These are phyloP conservation scores for Sminthurinus signatus DNA, from an alignment of 1,140 invertebrate genomes.

Conservation along the genomic window DNA sequence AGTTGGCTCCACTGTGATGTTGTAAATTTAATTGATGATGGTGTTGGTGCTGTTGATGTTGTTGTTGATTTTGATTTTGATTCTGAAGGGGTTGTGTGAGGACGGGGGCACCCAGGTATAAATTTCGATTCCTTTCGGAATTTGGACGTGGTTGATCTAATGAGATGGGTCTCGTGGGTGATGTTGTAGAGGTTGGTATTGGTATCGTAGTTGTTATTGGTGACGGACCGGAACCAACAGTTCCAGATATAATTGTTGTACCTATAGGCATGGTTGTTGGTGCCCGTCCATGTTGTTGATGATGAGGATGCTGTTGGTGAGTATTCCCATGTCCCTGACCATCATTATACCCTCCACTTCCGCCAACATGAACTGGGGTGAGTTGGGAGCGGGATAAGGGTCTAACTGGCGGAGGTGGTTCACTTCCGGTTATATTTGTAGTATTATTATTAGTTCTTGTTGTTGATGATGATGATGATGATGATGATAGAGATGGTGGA, in stretches of 20 bases:
- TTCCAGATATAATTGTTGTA: too few relatives aligned
- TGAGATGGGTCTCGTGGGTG: conserved; percentile 35
- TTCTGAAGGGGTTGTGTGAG: conserved; percentile 15
- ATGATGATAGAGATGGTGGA: conserved; percentile 40
- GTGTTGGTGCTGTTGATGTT: too few relatives aligned
- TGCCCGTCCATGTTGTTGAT: too few relatives aligned
- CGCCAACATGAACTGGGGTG: conserved; percentile 26
- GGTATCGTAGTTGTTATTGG: too few relatives aligned
- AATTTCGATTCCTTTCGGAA: conserved; percentile 40
- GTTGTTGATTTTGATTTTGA: neutral
- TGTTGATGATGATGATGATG: conserved; percentile 37
- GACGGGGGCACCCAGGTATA: conserved; percentile 38
- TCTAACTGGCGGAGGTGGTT: conserved; percentile 31
- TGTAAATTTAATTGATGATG: too few relatives aligned
- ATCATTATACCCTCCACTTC: conserved; percentile 17
- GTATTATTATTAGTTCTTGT: conserved; percentile 20
- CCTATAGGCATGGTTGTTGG: too few relatives aligned
- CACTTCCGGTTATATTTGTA: conserved; percentile 30
- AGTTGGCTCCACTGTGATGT: neutral
- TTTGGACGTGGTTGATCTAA: conserved; percentile 35
- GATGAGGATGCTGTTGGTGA: too few relatives aligned
- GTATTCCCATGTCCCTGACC: conserved; percentile 30
- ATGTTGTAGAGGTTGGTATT: too few relatives aligned
- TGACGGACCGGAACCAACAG: too few relatives aligned
- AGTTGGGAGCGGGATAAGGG: conserved; percentile 37